These are phyloP conservation scores for Caenorhabditis wallacei DNA, from an alignment of 2,888 invertebrate genomes.

Conservation along the genomic window DNA sequence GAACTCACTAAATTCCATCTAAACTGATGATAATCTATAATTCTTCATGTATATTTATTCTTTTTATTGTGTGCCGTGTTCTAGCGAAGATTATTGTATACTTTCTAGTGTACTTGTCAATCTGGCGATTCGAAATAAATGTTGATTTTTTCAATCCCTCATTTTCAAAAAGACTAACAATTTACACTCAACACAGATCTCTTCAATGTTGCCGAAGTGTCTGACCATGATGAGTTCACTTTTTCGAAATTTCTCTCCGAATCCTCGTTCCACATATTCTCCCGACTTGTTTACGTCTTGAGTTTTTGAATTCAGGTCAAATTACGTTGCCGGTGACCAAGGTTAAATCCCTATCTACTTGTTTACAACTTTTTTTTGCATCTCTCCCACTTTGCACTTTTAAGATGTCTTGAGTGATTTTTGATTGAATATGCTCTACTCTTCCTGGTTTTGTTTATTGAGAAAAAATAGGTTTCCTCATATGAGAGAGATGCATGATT, in stretches of 20 bases:
- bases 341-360: slow-evolving; percentile 15
- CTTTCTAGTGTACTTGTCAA: slow-evolving; percentile 61
- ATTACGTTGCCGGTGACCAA: slow-evolving; percentile 4
- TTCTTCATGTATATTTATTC: slow-evolving; percentile 46
- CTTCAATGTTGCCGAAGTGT: not conserved
- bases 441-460: slow-evolving; percentile 18
- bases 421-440: not conserved
- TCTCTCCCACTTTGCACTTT: slow-evolving; percentile 52
- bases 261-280: not conserved
- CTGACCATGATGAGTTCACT: slow-evolving; percentile 2
- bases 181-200: not conserved
- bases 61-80: slow-evolving; percentile 44
- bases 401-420: not conserved
- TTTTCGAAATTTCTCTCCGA: not conserved
- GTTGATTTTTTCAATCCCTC: not conserved
- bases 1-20: slow-evolving; percentile 44
- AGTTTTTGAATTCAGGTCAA: not conserved
- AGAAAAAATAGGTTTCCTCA: too few species aligned
- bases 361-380: slow-evolving; percentile 24
- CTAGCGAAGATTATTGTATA: slow-evolving; percentile 56
- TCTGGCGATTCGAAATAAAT: slow-evolving; percentile 37
- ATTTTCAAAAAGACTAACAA: not conserved
- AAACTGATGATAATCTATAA: slow-evolving; percentile 19
- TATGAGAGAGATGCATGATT: too few species aligned
- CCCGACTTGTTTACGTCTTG: not conserved